These are phyloP conservation scores for Strigamia transsilvanica DNA, from an alignment of 2,888 invertebrate genomes.

Conservation along the genomic window DNA sequence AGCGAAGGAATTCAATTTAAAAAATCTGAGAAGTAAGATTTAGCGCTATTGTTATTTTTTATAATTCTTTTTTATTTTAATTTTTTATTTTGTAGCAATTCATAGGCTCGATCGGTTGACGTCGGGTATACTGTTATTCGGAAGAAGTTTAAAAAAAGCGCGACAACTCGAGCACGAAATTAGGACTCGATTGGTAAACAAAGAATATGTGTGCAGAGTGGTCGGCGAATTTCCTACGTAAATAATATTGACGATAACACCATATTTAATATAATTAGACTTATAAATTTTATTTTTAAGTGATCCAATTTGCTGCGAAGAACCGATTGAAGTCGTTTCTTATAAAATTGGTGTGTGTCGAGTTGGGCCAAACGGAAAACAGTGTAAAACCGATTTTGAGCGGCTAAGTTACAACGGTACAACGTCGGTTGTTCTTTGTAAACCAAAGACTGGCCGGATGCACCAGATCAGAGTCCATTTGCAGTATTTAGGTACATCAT, in stretches of 20 bases:
- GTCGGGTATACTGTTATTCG: constrained; percentile 91
- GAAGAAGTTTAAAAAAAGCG: constrained; percentile 91
- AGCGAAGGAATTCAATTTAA: constrained; percentile 93
- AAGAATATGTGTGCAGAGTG: constrained; percentile 94
- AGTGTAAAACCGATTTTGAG: constrained; percentile 89
- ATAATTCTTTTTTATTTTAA: neutral
- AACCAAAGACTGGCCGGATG: constrained; percentile 96
- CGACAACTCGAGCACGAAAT: constrained; percentile 96
- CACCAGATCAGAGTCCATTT: constrained; percentile 99
- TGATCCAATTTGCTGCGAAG: constrained; percentile 82
- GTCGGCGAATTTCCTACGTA: constrained; percentile 94
- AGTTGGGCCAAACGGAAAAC: constrained; percentile 90
- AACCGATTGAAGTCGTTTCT: constrained; percentile 92
- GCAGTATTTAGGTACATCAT: constrained; percentile 84
- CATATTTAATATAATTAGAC: neutral
- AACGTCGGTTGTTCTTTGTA: constrained; percentile 90
- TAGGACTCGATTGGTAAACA: constrained; percentile 86
- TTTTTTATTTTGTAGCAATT: constrained; percentile 69
- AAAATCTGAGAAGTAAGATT: constrained; percentile 78
- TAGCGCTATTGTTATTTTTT: neutral
- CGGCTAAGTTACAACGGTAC: constrained; percentile 86
- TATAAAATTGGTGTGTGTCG: constrained; percentile 97
- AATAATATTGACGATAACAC: constrained; percentile 62
- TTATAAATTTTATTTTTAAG: constrained; percentile 65
- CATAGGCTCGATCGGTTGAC: constrained; percentile 97